Evolutionary conservation across 2,888 invertebrate species (phyloP).

Genomic region (Conomelus anceps): DNA sequence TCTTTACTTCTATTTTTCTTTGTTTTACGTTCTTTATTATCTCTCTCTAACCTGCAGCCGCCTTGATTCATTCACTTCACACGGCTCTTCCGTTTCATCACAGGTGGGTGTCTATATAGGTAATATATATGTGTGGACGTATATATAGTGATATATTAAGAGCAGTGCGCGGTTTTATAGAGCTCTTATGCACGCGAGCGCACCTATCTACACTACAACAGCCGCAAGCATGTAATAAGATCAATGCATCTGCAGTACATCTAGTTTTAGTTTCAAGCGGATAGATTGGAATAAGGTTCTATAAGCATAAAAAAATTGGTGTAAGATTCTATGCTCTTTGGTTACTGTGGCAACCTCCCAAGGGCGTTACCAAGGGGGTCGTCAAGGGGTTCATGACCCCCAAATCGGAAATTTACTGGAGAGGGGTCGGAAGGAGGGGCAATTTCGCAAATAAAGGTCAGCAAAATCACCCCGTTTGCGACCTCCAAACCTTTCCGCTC

Average conservation of each 20-base stretch:
- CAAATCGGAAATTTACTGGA: no score
- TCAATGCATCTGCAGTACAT: background rate
- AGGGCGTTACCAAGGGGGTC: no score
- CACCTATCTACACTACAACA: background rate
- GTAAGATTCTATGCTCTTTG: no score
- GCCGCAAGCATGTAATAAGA: background rate
- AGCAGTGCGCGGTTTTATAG: background rate
- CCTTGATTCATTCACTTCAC: background rate
- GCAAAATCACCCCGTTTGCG: no score
- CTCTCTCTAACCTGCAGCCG: background rate
- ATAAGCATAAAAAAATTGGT: no score
- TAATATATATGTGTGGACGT: no score
- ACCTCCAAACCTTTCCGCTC: no score
- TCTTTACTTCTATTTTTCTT: background rate
- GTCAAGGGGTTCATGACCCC: no score
- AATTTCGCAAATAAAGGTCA: no score
- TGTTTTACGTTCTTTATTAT: background rate
- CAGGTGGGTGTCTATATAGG: background rate
- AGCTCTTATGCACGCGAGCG: background rate
- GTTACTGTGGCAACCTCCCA: no score
- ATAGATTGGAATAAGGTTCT: background rate
- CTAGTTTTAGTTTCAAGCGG: background rate
- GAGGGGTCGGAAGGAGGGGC: no score
- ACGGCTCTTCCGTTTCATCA: background rate
- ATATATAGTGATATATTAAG: background rate